Evolutionary conservation across 2,888 invertebrate genomes (phyloP), one percentile per base, ranked within the genome.

Genomic region (Hemaris fuciformis): DNA sequence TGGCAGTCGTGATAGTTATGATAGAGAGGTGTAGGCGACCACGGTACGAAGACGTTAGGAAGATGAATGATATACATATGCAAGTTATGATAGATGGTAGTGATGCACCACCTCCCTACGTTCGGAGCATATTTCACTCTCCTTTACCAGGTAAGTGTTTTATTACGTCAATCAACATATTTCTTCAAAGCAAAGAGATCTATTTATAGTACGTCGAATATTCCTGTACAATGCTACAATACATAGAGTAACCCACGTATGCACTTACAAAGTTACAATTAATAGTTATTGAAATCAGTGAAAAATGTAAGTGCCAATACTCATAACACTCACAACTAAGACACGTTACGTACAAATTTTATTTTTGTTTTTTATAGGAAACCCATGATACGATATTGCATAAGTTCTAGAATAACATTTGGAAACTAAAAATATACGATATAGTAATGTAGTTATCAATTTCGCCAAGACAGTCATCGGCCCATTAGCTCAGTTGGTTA

Each of bases 51-150:
- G 85, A 90, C 42, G 82, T 87, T 15, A 84, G 89, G 66, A 92
- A 92, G 72, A 80, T 89, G 27, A 89, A 91, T 70, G 88, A 91
- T 70, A 85, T 93, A 57, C 79, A 87, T 67, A 93, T 91, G 88
- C 88, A 91, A 76, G 88, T 87, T 4, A 88, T 89, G 80, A 88
- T 88, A 46, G 90, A 89, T 67, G 87, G 87, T 57, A 85, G 87
- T 67, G 87, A 91, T 66, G 77, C 83, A 0, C 90, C 91, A 1
- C 89, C 93, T n/a, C 93, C 93, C 0, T 93, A 93, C 67, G 90
- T 93, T 0, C 88, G 93, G 63, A 94, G 93, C 70, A 93, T 93
- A 59, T 94, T 94, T 64, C 93, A 94, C 69, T 91, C 93, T 23
- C 94, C 94, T 4, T 77, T 94, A 64, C 94, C 94, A 79, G 94